Percentiles rank a stretch among this genome's conserved stretches.
Conservation (phyloP, 2,797 vertebrate genomes). For the Lacerta agilis region DNA sequence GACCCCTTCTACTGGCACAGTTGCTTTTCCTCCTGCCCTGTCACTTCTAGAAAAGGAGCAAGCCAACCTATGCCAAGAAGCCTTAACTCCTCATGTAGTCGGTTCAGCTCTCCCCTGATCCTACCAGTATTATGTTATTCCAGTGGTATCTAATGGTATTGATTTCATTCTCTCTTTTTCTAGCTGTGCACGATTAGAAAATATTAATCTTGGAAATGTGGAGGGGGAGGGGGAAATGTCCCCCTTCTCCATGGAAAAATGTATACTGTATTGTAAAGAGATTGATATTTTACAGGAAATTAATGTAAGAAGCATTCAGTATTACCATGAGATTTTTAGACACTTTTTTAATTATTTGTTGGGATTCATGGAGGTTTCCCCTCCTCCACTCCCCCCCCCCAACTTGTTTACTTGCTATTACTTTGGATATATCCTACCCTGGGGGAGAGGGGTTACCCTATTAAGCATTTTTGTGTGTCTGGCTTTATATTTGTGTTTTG, state of each 20-base stretch:
- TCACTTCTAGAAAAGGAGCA: conserved; percentile 42
- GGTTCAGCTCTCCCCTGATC: conserved; percentile 67
- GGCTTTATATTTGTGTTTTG: conserved; percentile 65
- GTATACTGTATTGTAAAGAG: conserved; percentile 82
- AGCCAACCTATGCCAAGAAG: conserved; percentile 54
- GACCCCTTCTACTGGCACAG: background rate
- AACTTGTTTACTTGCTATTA: conserved; percentile 54
- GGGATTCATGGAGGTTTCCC: conserved; percentile 48
- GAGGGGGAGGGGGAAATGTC: conserved; percentile 50
- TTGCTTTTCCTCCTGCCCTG: background rate
- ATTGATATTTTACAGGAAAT: conserved; percentile 79
- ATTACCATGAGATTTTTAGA: conserved; percentile 78
- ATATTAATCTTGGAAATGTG: conserved; percentile 68
- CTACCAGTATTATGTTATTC: conserved; percentile 80
- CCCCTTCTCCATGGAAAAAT: conserved; percentile 58
- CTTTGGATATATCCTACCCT: conserved; percentile 51
- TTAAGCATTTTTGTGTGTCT: conserved; percentile 54
- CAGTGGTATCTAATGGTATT: conserved; percentile 78
- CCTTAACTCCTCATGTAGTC: conserved; percentile 66
- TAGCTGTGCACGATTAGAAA: conserved; percentile 82
- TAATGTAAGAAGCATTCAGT: conserved; percentile 82
- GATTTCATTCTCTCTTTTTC: conserved; percentile 72
- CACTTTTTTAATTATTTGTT: conserved; percentile 72
- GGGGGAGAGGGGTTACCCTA: conserved; percentile 52
- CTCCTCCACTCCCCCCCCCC: conserved; percentile 40